Evolutionary conservation across 64 coral and sea anemone species (phyloP).

Genomic region (Montipora foliosa): DNA sequence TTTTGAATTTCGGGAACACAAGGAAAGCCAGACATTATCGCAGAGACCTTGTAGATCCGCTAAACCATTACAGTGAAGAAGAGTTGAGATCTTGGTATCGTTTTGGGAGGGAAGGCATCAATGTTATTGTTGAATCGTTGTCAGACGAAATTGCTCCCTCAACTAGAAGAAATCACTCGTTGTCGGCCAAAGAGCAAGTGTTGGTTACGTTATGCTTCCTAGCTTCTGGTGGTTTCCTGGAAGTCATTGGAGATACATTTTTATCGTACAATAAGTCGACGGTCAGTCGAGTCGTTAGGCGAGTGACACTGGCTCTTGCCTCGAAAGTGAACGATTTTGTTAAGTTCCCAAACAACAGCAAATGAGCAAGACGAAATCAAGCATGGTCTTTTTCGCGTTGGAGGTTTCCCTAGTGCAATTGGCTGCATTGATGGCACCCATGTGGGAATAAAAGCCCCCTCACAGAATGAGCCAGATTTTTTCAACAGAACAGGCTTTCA

Average conservation of each 20-base stretch:
- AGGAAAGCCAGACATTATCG: slow-evolving; percentile 11
- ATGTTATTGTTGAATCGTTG: slow-evolving; percentile 33
- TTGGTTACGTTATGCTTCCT: slow-evolving; percentile 32
- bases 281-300: slow-evolving; percentile 42
- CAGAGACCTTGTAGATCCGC: background rate
- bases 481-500: background rate
- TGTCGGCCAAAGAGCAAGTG: slow-evolving; percentile 22
- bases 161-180: slow-evolving; percentile 12
- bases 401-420: slow-evolving; percentile 44
- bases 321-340: slow-evolving; percentile 17
- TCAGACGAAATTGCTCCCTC: slow-evolving; percentile 32
- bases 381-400: slow-evolving; percentile 52
- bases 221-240: slow-evolving; percentile 18
- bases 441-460: background rate
- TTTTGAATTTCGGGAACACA: background rate
- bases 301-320: slow-evolving; percentile 32
- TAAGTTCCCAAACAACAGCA: slow-evolving; percentile 43
- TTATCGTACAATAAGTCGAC: slow-evolving; percentile 49
- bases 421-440: slow-evolving; percentile 61
- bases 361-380: slow-evolving; percentile 38
- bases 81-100: slow-evolving; percentile 51
- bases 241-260: slow-evolving; percentile 59
- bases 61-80: background rate
- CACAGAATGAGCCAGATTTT: background rate
- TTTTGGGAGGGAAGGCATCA: slow-evolving; percentile 33